Percentiles rank a stretch among this genome's conserved stretches.
Conservation (phyloP, 2,888 invertebrate species). For the Diaperis boleti region DNA sequence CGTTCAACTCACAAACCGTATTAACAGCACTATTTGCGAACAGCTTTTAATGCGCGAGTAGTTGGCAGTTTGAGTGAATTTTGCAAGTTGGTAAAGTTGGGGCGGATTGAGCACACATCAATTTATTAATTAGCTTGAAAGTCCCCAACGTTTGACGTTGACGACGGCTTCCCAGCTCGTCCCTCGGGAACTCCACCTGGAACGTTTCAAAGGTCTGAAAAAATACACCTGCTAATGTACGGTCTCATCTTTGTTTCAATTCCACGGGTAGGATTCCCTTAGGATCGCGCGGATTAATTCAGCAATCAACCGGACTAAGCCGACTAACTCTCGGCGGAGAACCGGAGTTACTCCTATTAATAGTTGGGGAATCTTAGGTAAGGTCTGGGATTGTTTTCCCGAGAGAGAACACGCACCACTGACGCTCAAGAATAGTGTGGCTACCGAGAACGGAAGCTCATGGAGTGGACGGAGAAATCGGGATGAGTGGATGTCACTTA, state of each 20-base stretch:
- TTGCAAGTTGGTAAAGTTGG: not conserved
- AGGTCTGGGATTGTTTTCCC: slow-evolving; percentile 39
- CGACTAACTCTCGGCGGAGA: slow-evolving; percentile 28
- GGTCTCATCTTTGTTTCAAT: not conserved
- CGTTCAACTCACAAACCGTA: slow-evolving; percentile 28
- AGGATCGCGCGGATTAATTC: slow-evolving; percentile 37
- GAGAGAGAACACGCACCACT: slow-evolving; percentile 25
- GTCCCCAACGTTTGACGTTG: not conserved
- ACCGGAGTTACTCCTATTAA: slow-evolving; percentile 35
- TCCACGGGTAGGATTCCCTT: slow-evolving; percentile 1
- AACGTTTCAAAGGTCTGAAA: not conserved
- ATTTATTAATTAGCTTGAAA: slow-evolving; percentile 23
- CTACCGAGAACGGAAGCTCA: not conserved
- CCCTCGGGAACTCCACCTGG: too few species aligned
- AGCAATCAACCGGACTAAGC: slow-evolving; percentile 32
- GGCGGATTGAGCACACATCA: slow-evolving; percentile 14
- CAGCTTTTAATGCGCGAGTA: slow-evolving; percentile 19
- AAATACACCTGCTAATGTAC: not conserved
- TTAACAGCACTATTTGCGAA: slow-evolving; percentile 24
- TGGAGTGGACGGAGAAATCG: not conserved
- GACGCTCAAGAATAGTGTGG: slow-evolving; percentile 16
- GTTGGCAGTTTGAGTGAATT: slow-evolving; percentile 9
- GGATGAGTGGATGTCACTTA: not conserved
- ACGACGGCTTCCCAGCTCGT: too few species aligned
- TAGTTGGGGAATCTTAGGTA: slow-evolving; percentile 40